Evolutionary conservation across 92 coral and sea anemone genomes (phyloP), one percentile per base, ranked within the genome.

Genomic region (Phenganax marumi): DNA sequence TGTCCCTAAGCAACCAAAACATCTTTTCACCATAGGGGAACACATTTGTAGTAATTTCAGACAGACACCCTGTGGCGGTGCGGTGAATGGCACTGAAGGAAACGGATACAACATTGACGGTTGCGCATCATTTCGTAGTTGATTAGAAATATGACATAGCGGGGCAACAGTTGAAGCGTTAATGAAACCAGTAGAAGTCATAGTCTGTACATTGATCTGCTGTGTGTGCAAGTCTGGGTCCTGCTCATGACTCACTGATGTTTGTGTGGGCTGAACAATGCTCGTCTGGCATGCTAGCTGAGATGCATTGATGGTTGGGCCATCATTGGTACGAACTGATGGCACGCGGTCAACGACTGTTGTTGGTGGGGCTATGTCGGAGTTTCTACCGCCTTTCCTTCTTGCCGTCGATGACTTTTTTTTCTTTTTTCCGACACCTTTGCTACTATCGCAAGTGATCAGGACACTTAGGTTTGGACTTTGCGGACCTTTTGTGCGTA

Each of bases 341-440:
- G 10, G 60, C n/a, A 54, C 10, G 10, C 60, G 10, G 60, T 54
- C 60, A 10, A 54, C 60, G n/a, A n/a, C n/a, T 54, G 60, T 54
- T 10, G 60, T 54, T n/a, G 60, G 60, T 54, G 60, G 60, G 11
- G 60, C 11, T 54, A n/a, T 54, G 60, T 54, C n/a, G 60, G 60
- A 10, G n/a, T 54, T 54, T 54, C n/a, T 10, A 10, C 60, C 60
- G n/a, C 60, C 60, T 54, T 54, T 54, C n/a, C 60, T 10, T 54
- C 60, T 54, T 54, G 60, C n/a, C 60, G 60, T 54, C 60, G 60
- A 54, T 54, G 60, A 54, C 60, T 10, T 10, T n/a, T 54, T 54
- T 10, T n/a, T n/a, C 60, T n/a, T 54, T 54, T 54, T n/a, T 54
- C 60, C 60, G n/a, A 54, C 60, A 10, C 60, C 60, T 54, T 54